Base-by-base conservation (phyloP, 1,140 invertebrate genomes). In the Brachionus koreanus region DNA sequence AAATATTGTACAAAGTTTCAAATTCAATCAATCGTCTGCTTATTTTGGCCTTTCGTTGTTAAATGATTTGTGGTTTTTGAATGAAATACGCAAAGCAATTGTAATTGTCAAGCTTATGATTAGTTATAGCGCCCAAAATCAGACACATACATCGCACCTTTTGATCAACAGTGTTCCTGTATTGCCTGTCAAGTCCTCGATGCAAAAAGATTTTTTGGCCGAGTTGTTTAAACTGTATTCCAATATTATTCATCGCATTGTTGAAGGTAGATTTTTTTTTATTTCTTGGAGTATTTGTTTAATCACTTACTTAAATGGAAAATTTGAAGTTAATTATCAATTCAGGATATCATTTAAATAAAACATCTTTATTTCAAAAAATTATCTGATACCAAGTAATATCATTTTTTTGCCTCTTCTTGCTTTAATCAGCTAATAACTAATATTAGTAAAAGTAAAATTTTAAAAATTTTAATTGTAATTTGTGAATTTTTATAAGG, bases 151-250 rank as follows among this genome's bases (percentile, higher is more conserved):
- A 1, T 19, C 37, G 6, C 33, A 39, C 39, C 35, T 65, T 10
- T 79, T 65, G 46, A 12, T 43, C 19, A 65, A 57, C 49, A 79
- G 76, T 43, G 19, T 79, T 12, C 76, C 76, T 25, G 61, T 79
- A 37, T 16, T 79, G 23, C 76, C 76, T 2, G 52, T 79, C n/a
- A 79, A 52, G 57, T 61, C 61, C 19, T 57, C 76, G 12, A 46
- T 74, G 39, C 61, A 57, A 57, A 79, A 79, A 9, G 76, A 79
- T 35, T 61, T 79, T 61, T 35, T 79, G 23, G 13, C 76, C 35
- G 76, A 79, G 6, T 39, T 79, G 23, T 79, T 79, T 19, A 65
- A 79, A 9, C 7, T 79, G 2, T 79, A 61, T 12, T 61, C 76
- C 3, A 79, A 39, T 23, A 37, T 79, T 12, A 57, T 61, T 29